phyloP scores from a whole-genome alignment of 2,888 invertebrate genomes.

The Arctia plantaginis region DNA sequence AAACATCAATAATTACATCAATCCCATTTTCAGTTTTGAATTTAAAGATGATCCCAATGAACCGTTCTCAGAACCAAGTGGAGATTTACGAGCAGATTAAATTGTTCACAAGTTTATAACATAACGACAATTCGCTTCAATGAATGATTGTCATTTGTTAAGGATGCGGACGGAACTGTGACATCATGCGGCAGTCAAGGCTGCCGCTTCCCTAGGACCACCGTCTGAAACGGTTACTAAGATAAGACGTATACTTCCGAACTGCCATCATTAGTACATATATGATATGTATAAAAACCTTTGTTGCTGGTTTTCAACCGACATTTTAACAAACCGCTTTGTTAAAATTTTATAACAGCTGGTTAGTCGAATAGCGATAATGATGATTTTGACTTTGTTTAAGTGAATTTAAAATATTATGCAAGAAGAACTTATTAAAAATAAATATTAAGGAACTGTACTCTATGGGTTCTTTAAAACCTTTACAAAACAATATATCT shows the following conservation, averaged over 20 bases:
- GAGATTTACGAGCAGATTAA: slow-evolving; percentile 54
- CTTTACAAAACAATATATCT: background rate
- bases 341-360: slow-evolving; percentile 6
- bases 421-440: background rate
- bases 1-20: background rate
- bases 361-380: slow-evolving; percentile 5
- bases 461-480: background rate
- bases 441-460: background rate
- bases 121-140: slow-evolving; percentile 50
- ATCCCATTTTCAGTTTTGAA: slow-evolving; percentile 11
- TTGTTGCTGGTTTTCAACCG: background rate
- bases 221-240: slow-evolving; percentile 26
- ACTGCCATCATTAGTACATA: slow-evolving; percentile 1
- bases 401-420: background rate
- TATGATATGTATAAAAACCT: slow-evolving; percentile 6
- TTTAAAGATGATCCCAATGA: slow-evolving; percentile 32
- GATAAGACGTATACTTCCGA: slow-evolving; percentile 12
- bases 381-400: background rate
- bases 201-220: slow-evolving; percentile 33
- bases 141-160: slow-evolving; percentile 57
- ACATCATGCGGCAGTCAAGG: slow-evolving; percentile 53
- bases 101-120: slow-evolving; percentile 51
- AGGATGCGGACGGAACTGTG: slow-evolving; percentile 56
- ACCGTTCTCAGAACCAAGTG: slow-evolving; percentile 46
- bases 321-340: background rate